Evolutionary conservation across 2,113 vertebrate species (phyloP).

Genomic region (Phylloscopus trochilus): DNA sequence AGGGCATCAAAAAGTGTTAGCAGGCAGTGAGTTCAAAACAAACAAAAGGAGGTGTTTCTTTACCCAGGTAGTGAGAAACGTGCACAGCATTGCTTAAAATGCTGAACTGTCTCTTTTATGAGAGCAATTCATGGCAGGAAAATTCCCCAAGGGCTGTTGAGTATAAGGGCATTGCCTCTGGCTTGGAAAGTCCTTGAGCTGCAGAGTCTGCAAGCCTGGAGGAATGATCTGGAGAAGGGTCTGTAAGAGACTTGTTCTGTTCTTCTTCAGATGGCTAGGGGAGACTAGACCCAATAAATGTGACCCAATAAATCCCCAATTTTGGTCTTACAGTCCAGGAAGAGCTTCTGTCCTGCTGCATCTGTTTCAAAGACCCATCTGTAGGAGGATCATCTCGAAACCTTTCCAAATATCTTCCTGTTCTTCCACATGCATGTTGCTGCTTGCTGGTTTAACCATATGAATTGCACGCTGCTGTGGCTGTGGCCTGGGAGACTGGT

Average conservation of each 20-base stretch:
- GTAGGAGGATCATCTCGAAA: background rate
- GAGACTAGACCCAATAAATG: background rate
- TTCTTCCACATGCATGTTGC: background rate
- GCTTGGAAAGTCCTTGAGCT: background rate
- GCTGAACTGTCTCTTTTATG: background rate
- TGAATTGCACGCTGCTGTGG: background rate
- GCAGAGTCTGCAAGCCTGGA: background rate
- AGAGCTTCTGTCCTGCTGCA: background rate
- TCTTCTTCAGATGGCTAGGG: background rate
- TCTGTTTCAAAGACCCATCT: background rate
- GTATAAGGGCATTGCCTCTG: background rate
- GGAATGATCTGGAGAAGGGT: background rate
- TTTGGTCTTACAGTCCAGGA: background rate
- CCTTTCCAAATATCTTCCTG: background rate
- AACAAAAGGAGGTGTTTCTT: slow-evolving; percentile 1
- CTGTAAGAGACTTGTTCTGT: background rate
- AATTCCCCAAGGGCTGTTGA: background rate
- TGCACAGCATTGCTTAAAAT: background rate
- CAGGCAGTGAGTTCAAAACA: background rate
- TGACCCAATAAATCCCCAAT: background rate
- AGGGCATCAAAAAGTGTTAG: background rate
- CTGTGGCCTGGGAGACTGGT: background rate
- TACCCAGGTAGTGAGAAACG: background rate
- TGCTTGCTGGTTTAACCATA: background rate
- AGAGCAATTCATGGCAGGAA: background rate